Conservation (phyloP, 2,888 invertebrate genomes). For the Drosophila meridionalis region DNA sequence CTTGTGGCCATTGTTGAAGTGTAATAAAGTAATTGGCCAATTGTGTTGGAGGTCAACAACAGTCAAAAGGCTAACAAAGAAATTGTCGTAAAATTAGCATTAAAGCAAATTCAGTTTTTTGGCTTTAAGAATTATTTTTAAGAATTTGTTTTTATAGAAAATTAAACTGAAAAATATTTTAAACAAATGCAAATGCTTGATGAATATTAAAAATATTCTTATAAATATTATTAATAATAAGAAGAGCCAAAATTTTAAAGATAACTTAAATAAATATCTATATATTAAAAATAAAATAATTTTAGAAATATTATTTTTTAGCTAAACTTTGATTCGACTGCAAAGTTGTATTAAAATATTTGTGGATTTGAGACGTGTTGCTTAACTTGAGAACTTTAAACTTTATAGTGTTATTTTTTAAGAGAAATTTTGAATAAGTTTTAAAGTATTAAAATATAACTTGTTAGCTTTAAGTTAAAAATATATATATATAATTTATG, state of each 20-base stretch:
- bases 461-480: not conserved
- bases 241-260: not conserved
- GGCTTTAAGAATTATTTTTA: not conserved
- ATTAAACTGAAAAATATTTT: accelerated
- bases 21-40: constrained; percentile 55
- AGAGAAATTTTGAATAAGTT: not conserved
- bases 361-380: not conserved
- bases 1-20: constrained; percentile 19
- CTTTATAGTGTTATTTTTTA: not conserved
- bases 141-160: not conserved
- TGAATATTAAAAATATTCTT: not conserved
- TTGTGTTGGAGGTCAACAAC: constrained; percentile 8
- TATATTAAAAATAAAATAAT: not conserved
- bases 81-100: constrained; percentile 1
- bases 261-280: not conserved
- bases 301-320: not conserved
- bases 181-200: not conserved
- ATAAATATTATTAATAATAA: not conserved
- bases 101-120: not conserved
- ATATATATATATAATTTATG: not conserved
- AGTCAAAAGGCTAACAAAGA: constrained; percentile 3
- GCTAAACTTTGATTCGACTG: not conserved
- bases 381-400: not conserved
- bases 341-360: not conserved
- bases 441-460: not conserved